These are phyloP conservation scores for Amblyraja radiata DNA, from an alignment of 2,797 vertebrate species.

Conservation along the genomic window DNA sequence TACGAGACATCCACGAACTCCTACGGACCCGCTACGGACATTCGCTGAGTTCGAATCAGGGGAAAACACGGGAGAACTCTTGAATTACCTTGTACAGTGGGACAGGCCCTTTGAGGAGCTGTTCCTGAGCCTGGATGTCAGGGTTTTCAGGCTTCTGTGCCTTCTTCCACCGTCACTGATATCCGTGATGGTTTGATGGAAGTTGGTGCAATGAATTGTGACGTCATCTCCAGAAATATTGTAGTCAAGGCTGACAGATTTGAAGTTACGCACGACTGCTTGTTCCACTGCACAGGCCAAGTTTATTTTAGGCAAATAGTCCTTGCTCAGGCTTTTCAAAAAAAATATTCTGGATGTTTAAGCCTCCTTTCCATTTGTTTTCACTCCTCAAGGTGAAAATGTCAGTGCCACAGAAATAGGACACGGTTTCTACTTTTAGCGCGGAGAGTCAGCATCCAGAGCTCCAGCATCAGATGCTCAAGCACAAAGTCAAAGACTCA, in stretches of 20 bases:
- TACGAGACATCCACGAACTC: no score
- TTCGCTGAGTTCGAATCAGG: no score
- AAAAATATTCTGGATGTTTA: not conserved
- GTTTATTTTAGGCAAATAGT: slow-evolving; percentile 1
- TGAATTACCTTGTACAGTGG: no score
- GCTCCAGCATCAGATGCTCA: not conserved
- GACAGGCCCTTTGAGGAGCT: no score
- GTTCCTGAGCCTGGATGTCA: no score
- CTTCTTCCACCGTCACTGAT: no score
- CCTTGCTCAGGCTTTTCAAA: not conserved
- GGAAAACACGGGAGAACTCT: no score
- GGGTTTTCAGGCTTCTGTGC: no score
- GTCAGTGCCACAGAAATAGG: slow-evolving; percentile 8
- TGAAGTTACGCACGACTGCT: not conserved
- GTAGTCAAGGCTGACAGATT: not conserved
- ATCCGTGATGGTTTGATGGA: not conserved
- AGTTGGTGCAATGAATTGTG: not conserved
- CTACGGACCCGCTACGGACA: no score
- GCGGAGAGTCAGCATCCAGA: not conserved
- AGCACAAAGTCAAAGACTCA: not conserved
- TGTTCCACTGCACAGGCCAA: not conserved
- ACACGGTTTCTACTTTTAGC: not conserved
- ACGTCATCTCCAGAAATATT: not conserved
- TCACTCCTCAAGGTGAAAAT: slow-evolving; percentile 15
- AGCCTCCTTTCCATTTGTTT: not conserved